Percentiles rank a stretch among this genome's conserved stretches.
Conservation (phyloP, 2,888 invertebrate species). For the Lasioglossum marginatum region DNA sequence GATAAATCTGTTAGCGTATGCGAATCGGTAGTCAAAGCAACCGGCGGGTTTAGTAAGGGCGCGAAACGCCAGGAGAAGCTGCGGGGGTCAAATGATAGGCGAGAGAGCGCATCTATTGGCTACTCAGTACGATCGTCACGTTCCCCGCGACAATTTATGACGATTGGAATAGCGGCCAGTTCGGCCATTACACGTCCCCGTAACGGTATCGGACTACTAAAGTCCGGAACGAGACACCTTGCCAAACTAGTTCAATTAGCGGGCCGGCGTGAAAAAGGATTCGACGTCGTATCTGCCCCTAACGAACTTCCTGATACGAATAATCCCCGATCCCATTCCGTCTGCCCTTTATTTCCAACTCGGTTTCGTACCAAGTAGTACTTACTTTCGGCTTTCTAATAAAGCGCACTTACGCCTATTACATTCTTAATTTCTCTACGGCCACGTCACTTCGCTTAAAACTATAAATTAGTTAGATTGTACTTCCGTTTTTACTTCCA, state of each 20-base stretch:
- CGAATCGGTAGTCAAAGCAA: slow-evolving; percentile 61
- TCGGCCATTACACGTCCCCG: slow-evolving; percentile 65
- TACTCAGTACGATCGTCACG: slow-evolving; percentile 78
- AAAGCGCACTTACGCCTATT: not conserved
- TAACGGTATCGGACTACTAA: slow-evolving; percentile 62
- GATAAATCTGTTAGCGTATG: slow-evolving; percentile 50
- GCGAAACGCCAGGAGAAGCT: slow-evolving; percentile 44
- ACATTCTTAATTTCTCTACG: not conserved
- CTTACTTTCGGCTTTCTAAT: not conserved
- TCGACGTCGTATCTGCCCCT: slow-evolving; percentile 39
- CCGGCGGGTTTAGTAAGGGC: slow-evolving; percentile 32
- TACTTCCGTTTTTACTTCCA: no score
- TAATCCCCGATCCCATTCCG: slow-evolving; percentile 32
- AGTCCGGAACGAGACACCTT: slow-evolving; percentile 64
- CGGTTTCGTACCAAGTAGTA: not conserved
- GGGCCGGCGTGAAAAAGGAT: slow-evolving; percentile 64
- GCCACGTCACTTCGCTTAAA: no score
- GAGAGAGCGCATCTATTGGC: slow-evolving; percentile 72
- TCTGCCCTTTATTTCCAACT: slow-evolving; percentile 11
- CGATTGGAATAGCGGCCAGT: slow-evolving; percentile 78
- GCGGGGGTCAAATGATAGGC: slow-evolving; percentile 69
- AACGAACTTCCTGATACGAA: slow-evolving; percentile 56
- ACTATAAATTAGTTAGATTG: no score
- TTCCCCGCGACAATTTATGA: slow-evolving; percentile 79
- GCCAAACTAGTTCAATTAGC: slow-evolving; percentile 76